phyloP scores from a whole-genome alignment of 2,888 invertebrate species.

The Morpho helenor region DNA sequence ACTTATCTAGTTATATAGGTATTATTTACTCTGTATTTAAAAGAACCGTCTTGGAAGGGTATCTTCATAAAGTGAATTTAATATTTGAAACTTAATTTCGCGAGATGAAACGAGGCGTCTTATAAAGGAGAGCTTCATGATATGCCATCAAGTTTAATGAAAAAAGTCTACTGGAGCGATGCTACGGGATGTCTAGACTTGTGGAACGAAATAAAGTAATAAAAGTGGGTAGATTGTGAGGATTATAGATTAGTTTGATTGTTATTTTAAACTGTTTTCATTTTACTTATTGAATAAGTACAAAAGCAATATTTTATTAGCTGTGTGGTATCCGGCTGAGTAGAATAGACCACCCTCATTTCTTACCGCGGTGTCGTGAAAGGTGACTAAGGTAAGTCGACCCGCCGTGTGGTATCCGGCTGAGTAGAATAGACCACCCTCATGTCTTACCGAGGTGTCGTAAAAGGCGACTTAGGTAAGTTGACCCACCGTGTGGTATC shows the following conservation, averaged over 20 bases:
- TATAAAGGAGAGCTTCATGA: constrained; percentile 26
- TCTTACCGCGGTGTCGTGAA: too few species aligned
- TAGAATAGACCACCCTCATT: too few species aligned
- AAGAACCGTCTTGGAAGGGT: constrained; percentile 28
- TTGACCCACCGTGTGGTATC: too few species aligned
- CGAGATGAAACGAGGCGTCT: constrained; percentile 47
- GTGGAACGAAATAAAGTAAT: constrained; percentile 12
- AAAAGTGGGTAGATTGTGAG: neutral
- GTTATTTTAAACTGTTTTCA: too few species aligned
- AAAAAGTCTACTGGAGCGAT: constrained; percentile 24
- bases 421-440: too few species aligned
- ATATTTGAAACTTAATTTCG: constrained; percentile 72
- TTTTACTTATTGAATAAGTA: too few species aligned
- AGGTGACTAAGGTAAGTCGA: too few species aligned
- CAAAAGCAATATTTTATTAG: too few species aligned
- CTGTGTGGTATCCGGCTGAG: too few species aligned
- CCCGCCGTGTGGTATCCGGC: too few species aligned
- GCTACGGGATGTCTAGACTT: constrained; percentile 24
- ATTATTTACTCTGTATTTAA: constrained; percentile 3
- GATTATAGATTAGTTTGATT: neutral
- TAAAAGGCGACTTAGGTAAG: too few species aligned
- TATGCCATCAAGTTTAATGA: constrained; percentile 28
- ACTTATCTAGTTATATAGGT: neutral
- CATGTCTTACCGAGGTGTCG: too few species aligned
- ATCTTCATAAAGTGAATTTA: constrained; percentile 63